Base-by-base conservation (phyloP, 1,140 invertebrate genomes). In the Pogonomyrmex californicus region DNA sequence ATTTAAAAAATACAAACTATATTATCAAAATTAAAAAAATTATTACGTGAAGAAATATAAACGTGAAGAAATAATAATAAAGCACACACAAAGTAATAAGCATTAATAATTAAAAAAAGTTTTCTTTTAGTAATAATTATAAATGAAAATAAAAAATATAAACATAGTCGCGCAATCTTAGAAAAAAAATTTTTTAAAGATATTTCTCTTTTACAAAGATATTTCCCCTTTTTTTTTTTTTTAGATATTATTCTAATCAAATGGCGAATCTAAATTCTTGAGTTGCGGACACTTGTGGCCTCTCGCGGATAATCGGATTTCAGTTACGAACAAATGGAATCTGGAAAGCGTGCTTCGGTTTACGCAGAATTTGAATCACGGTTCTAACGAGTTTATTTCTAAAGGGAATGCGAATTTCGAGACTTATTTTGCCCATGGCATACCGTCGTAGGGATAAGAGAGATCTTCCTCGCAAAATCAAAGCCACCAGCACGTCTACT, bases 391-490 rank as follows among this genome's bases (percentile, higher is more conserved):
- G 47, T 77, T 77, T 77, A 76, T 76, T 63, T 85, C 82, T 23
- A 41, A 85, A 36, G 36, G 58, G 5, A 36, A 85, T 85, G 71
- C 71, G 77, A 85, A 85, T 85, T 85, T 85, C 38, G 60, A 54
- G 36, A n/a, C n/a, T 83, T 77, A 77, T 36, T 30, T 65, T 7
- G 4, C 4, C 4, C 41, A 23, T 63, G 4, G 38, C 36, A n/a
- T 58, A 60, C 30, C 17, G 12, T 47, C 5, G 47, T n/a, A 2
- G 33, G 12, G 7, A 2, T 47, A n/a, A 41, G n/a, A 60, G 12
- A 41, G 30, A 62, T 62, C 30, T 47, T 65, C 58, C 47, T 75
- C 65, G 33, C 30, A 30, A 75, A 83, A 73, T 83, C 81, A 83
- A 85, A 75, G 71, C 60, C 60, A 33, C 10, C 41, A 60, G 68